Percentiles rank a stretch among this genome's conserved stretches.
Conservation (phyloP, 2,797 vertebrate species). For the Thunnus albacares region DNA sequence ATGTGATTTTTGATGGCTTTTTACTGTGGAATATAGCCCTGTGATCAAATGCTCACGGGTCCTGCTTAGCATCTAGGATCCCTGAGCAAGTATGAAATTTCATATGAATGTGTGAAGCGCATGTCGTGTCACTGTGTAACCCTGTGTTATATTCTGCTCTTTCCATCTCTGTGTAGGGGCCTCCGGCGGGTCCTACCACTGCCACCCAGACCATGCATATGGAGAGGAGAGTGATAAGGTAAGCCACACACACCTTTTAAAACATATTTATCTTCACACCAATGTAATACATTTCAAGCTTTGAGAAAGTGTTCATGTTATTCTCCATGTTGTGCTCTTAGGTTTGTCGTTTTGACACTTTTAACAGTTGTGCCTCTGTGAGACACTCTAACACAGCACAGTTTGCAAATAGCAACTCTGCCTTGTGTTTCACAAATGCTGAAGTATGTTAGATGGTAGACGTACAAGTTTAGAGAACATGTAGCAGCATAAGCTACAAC, state of each 20-base stretch:
- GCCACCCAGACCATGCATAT: conserved; percentile 93
- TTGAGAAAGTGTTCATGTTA: not conserved
- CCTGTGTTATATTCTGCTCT: conserved; percentile 5
- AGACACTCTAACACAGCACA: conserved; percentile 17
- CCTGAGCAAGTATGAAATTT: not conserved
- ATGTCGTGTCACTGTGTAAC: not conserved
- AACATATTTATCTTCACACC: not conserved
- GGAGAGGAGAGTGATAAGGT: conserved; percentile 97
- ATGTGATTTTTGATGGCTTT: not conserved
- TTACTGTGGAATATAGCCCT: not conserved
- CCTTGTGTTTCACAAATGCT: conserved; percentile 20
- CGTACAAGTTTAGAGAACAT: not conserved
- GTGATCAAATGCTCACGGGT: not conserved
- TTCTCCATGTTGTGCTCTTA: not conserved
- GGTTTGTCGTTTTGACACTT: conserved; percentile 14
- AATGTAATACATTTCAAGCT: not conserved
- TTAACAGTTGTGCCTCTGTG: not conserved
- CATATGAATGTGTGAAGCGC: not conserved
- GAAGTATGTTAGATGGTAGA: not conserved
- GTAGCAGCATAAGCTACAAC: not conserved
- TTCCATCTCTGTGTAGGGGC: conserved; percentile 86
- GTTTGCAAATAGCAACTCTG: not conserved
- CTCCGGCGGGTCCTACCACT: conserved; percentile 92
- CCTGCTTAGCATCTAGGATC: not conserved
- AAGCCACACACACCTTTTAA: conserved; percentile 64